phyloP scores from a whole-genome alignment of 2,888 invertebrate species.

The Microplitis deprimator region DNA sequence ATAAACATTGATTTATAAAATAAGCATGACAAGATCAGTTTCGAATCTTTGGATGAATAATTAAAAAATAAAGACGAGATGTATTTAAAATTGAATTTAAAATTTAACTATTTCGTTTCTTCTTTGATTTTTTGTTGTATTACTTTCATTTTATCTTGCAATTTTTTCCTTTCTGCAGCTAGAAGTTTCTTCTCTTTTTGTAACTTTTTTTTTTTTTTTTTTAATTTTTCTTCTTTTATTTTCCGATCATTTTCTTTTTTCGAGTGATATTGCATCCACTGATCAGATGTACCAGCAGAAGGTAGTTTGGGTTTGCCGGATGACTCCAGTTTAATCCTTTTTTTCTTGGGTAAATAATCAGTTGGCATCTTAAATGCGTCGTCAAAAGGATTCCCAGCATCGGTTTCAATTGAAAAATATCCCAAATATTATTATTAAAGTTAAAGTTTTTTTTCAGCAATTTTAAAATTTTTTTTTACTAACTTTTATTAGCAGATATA shows the following conservation, averaged over 20 bases:
- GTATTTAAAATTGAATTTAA: not conserved
- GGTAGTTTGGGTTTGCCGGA: conserved; percentile 14
- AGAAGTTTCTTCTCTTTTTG: conserved; percentile 22
- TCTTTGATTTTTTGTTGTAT: conserved; percentile 16
- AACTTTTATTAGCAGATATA: conserved; percentile 22
- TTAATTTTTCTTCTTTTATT: conserved; percentile 23
- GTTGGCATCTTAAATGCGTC: conserved; percentile 22
- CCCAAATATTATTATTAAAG: conserved; percentile 13
- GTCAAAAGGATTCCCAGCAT: conserved; percentile 22
- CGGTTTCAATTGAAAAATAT: conserved; percentile 20
- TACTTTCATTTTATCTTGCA: conserved; percentile 12
- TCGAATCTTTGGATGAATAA: conserved; percentile 9
- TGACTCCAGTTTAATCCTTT: conserved; percentile 22
- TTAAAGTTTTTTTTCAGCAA: conserved; percentile 9
- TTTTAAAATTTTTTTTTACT: conserved; percentile 13
- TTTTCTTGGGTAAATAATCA: conserved; percentile 21
- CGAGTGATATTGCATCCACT: conserved; percentile 12
- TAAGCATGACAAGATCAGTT: conserved; percentile 7
- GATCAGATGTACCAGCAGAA: conserved; percentile 20
- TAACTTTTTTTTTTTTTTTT: conserved; percentile 16
- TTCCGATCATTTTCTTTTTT: conserved; percentile 25
- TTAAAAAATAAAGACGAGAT: conserved; percentile 1
- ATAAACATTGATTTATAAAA: not conserved
- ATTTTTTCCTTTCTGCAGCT: conserved; percentile 16
- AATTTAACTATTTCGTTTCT: conserved; percentile 6